Base-by-base conservation (phyloP, 2,888 invertebrate genomes). In the Dastarcus helophoroides region DNA sequence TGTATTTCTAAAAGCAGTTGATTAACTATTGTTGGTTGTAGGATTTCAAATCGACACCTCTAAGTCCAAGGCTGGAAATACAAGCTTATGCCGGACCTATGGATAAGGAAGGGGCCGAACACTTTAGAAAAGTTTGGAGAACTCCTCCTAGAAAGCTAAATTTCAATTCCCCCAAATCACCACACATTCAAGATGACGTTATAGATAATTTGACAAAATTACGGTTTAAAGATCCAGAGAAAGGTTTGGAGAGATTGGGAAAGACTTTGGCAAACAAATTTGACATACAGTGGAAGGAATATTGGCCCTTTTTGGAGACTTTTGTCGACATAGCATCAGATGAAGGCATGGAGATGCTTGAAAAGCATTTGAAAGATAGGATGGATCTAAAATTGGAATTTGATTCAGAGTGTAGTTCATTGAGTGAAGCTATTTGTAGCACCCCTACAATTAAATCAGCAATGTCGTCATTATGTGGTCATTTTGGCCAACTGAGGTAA, bases 51-150 rank as follows among this genome's bases (percentile, higher is more conserved):
- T n/a, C n/a, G n/a, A n/a, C n/a, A n/a, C 76, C 76, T 0, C 58
- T 81, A 6, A 75, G 71, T 44, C 78, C 82, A 1, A 69, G 76
- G 26, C 56, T 79, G 44, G 80, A 83, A 66, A 80, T 88, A 41
- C 75, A 75, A 49, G 93, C 91, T 1, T 79, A 79, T 62, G 93
- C 91, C 5, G 94, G 94, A 1, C 94, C 94, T 10, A 91, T 93
- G 90, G 73, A 75, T 22, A 76, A 77, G 37, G 64, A 67, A 8
- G 71, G 73, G 31, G 89, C 89, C 0, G 64, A 70, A 7, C 63
- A 61, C 34, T 88, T 89, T 60, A 69, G 79, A 5, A 76, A 73
- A 34, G 71, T 77, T 29, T 89, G 86, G 86, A 85, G 83, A 64
- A 86, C 83, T 0, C 86, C 88, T 4, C 83, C 85, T 0, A 68